These are phyloP conservation scores for Pangasius krempfi DNA, from an alignment of 2,797 vertebrate genomes.

Conservation along the genomic window DNA sequence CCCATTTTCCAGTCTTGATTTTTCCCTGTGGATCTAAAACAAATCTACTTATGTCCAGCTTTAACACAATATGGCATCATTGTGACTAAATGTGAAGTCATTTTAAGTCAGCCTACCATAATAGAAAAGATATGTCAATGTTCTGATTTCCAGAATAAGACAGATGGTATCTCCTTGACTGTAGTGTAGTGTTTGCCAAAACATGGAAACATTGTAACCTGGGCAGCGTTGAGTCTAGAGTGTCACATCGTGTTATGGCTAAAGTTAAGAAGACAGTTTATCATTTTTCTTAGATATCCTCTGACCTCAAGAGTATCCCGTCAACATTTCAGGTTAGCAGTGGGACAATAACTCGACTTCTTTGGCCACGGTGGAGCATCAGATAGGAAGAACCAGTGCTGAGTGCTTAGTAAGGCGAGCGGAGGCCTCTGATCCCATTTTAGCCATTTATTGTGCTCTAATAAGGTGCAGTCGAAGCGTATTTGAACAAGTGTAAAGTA, in stretches of 20 bases:
- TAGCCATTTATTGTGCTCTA: slow-evolving; percentile 62
- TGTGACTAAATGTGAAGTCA: not conserved
- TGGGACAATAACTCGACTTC: slow-evolving; percentile 49
- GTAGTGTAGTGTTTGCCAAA: not conserved
- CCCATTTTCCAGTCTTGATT: not conserved
- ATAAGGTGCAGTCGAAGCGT: slow-evolving; percentile 54
- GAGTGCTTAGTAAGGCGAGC: slow-evolving; percentile 47
- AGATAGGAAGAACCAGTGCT: slow-evolving; percentile 51
- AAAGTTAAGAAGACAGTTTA: slow-evolving; percentile 30
- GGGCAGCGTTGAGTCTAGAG: not conserved
- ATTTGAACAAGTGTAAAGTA: slow-evolving; percentile 55
- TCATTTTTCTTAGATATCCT: slow-evolving; percentile 23
- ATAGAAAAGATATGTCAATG: not conserved
- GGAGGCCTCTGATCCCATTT: slow-evolving; percentile 52
- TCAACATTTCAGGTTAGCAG: slow-evolving; percentile 42
- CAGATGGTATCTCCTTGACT: not conserved
- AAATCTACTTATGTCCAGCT: too few relatives aligned
- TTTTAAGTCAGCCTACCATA: not conserved
- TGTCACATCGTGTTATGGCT: not conserved
- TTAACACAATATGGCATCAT: not conserved
- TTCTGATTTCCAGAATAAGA: not conserved
- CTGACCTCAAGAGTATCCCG: not conserved
- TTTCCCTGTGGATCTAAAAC: not conserved
- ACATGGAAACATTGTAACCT: not conserved
- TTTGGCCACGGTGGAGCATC: slow-evolving; percentile 51